These are phyloP conservation scores for Polypterus senegalus DNA, from an alignment of 2,113 vertebrate species.

Conservation along the genomic window DNA sequence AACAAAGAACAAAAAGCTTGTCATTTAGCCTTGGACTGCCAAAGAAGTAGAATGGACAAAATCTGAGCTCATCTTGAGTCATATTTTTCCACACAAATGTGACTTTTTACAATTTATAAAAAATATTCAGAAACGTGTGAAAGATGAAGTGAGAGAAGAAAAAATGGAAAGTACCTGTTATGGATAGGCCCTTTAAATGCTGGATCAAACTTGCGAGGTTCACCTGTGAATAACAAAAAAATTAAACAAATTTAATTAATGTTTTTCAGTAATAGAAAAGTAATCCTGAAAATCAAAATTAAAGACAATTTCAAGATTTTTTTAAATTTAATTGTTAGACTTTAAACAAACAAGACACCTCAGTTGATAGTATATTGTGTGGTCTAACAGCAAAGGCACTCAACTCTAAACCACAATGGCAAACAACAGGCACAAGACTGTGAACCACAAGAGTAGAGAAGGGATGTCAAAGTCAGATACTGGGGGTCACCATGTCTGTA, in stretches of 20 bases:
- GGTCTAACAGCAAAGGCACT: not conserved
- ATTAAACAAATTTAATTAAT: conserved; percentile 10
- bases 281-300: conserved; percentile 7
- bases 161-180: conserved; percentile 56
- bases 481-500: too few relatives aligned
- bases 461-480: too few relatives aligned
- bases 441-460: too few relatives aligned
- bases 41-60: too few relatives aligned
- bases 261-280: not conserved
- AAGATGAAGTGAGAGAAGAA: too few relatives aligned
- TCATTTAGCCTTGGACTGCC: too few relatives aligned
- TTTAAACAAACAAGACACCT: not conserved
- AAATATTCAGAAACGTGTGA: too few relatives aligned
- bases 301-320: conserved; percentile 2
- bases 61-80: too few relatives aligned
- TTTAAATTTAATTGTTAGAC: not conserved
- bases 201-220: conserved; percentile 73
- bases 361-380: not conserved
- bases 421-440: too few relatives aligned
- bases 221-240: conserved; percentile 65
- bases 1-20: too few relatives aligned
- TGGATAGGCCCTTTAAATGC: conserved; percentile 80
- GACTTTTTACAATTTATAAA: too few relatives aligned
- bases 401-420: not conserved
- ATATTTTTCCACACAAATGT: too few relatives aligned